Conservation (phyloP, 2,888 invertebrate species). For the Caenorhabditis drosophilae region DNA sequence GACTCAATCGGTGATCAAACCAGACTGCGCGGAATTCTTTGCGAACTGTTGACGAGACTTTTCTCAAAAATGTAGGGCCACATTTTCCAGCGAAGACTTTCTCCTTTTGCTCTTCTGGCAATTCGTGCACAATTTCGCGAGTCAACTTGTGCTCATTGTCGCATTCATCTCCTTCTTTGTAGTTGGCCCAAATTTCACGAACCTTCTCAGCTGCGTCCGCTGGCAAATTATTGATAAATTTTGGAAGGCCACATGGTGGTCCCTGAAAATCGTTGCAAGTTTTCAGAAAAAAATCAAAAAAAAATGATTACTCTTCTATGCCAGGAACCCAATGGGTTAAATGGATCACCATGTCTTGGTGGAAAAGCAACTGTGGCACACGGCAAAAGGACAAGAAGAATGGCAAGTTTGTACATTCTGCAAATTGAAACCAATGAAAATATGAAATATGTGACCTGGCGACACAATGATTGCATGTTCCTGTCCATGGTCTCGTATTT, state of each 20-base stretch:
- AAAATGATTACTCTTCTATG: constrained; percentile 56
- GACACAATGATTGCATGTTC: constrained; percentile 14
- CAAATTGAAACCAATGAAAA: neutral
- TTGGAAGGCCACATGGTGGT: constrained; percentile 58
- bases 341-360: constrained; percentile 56
- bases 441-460: constrained; percentile 8
- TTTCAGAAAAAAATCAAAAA: too few relatives aligned
- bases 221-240: constrained; percentile 57
- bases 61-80: constrained; percentile 62
- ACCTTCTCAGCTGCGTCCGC: constrained; percentile 56
- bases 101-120: constrained; percentile 54
- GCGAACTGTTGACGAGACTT: constrained; percentile 49
- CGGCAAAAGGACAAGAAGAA: constrained; percentile 25
- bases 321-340: constrained; percentile 64
- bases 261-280: constrained; percentile 35
- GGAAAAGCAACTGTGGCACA: constrained; percentile 38
- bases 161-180: constrained; percentile 58
- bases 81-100: constrained; percentile 63
- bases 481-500: constrained; percentile 9
- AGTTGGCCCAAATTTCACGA: constrained; percentile 61
- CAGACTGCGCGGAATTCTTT: constrained; percentile 62
- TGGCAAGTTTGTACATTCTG: constrained; percentile 19
- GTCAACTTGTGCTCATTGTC: constrained; percentile 54
- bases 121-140: constrained; percentile 45
- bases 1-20: constrained; percentile 57